Conservation (phyloP, 2,113 vertebrate genomes). For the Struthio camelus region DNA sequence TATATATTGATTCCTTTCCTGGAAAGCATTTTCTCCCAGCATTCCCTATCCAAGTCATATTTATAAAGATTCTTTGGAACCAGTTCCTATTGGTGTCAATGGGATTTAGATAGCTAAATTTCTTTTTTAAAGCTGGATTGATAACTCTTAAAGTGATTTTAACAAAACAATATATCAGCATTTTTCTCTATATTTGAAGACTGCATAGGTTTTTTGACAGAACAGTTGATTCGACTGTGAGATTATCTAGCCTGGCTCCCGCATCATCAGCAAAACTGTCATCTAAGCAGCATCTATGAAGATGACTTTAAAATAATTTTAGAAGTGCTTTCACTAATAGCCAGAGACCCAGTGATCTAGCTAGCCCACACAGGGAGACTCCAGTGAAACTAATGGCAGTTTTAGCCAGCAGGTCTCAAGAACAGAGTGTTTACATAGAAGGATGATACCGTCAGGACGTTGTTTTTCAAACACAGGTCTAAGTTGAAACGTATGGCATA, state of each 20-base stretch:
- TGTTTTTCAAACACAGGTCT: neutral
- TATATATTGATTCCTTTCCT: neutral
- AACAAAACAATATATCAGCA: neutral
- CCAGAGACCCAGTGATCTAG: neutral
- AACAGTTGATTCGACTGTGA: neutral
- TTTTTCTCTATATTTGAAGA: neutral
- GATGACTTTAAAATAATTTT: neutral
- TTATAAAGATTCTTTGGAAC: neutral
- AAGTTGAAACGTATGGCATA: neutral
- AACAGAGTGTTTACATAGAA: neutral
- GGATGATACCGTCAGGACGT: neutral
- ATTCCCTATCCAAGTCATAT: neutral
- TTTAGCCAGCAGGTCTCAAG: neutral
- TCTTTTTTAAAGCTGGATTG: neutral
- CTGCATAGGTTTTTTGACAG: neutral
- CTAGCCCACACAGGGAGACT: neutral
- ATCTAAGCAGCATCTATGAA: neutral
- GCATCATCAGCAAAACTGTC: neutral
- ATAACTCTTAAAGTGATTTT: neutral
- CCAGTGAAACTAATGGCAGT: neutral
- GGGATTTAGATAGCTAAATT: neutral
- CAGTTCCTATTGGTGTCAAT: neutral
- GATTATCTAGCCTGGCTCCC: neutral
- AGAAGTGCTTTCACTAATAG: neutral
- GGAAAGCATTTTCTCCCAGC: neutral